Percentiles rank a stretch among this genome's conserved stretches.
phyloP scores from a whole-genome alignment of 2,113 vertebrate genomes.

The Ranitomeya imitator region DNA sequence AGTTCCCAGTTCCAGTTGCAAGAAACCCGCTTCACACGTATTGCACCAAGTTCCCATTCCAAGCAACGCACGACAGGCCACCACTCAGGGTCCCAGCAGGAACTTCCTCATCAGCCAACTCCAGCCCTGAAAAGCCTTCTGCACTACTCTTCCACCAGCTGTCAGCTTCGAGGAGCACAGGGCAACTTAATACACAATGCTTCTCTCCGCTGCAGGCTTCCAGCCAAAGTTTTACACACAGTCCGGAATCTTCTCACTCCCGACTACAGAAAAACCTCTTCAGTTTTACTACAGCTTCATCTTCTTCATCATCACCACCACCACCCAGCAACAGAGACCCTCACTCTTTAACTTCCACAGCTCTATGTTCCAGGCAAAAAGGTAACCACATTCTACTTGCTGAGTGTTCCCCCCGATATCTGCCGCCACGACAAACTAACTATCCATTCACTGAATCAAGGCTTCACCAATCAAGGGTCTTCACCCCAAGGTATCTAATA shows the following conservation, averaged over 20 bases:
- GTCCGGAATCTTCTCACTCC: constrained; percentile 35
- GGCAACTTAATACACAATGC: constrained; percentile 45
- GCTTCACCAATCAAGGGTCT: constrained; percentile 8
- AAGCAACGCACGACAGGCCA: constrained; percentile 44
- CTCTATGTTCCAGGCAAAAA: constrained; percentile 52
- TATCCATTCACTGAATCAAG: constrained; percentile 39
- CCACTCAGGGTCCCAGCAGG: constrained; percentile 45
- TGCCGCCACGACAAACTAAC: constrained; percentile 39
- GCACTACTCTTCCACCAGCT: constrained; percentile 44
- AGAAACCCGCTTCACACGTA: constrained; percentile 49
- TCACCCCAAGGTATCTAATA: constrained; percentile 9
- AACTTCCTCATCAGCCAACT: constrained; percentile 26
- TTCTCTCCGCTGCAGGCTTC: constrained; percentile 30
- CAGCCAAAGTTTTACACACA: constrained; percentile 49
- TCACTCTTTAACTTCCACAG: constrained; percentile 46
- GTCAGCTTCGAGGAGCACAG: constrained; percentile 41
- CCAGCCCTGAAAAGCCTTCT: constrained; percentile 46
- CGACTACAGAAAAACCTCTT: constrained; percentile 47
- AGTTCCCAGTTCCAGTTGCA: constrained; percentile 42
- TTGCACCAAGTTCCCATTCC: constrained; percentile 50
- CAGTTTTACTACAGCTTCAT: constrained; percentile 37
- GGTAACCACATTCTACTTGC: constrained; percentile 46
- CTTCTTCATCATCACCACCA: constrained; percentile 21
- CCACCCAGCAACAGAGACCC: constrained; percentile 42
- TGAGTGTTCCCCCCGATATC: constrained; percentile 29